phyloP scores from a whole-genome alignment of 2,888 invertebrate genomes.

The Morpho achilles region DNA sequence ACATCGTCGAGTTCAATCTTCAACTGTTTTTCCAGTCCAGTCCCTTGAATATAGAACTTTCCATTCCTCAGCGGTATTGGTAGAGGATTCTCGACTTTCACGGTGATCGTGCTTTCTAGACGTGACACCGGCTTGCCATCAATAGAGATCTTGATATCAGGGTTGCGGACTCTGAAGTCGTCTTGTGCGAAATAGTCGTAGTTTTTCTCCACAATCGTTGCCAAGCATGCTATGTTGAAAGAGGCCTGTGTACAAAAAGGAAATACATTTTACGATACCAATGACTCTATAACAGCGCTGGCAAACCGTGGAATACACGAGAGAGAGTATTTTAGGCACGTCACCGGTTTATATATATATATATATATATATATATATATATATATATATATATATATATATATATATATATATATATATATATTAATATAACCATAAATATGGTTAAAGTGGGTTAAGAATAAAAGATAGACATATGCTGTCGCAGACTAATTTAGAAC shows the following conservation, averaged over 20 bases:
- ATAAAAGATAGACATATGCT: too few relatives aligned
- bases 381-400: too few relatives aligned
- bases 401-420: too few relatives aligned
- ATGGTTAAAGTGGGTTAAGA: too few relatives aligned
- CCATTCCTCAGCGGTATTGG: constrained; percentile 88
- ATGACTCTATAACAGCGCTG: neutral
- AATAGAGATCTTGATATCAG: constrained; percentile 89
- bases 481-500: too few relatives aligned
- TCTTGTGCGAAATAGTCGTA: constrained; percentile 94
- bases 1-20: constrained; percentile 84
- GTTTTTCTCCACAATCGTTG: constrained; percentile 87
- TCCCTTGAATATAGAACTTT: constrained; percentile 89
- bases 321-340: too few relatives aligned
- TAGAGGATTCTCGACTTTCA: constrained; percentile 89
- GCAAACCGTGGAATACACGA: too few relatives aligned
- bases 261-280: neutral
- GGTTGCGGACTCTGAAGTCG: constrained; percentile 92
- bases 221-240: constrained; percentile 90
- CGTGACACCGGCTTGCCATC: constrained; percentile 75
- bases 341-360: too few relatives aligned
- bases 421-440: too few relatives aligned
- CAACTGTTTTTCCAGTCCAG: constrained; percentile 86
- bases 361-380: too few relatives aligned
- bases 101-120: constrained; percentile 77
- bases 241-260: constrained; percentile 70